Evolutionary conservation across 1,140 invertebrate species (phyloP), one percentile per base, ranked within the genome.

Genomic region (Drosophila nasuta): DNA sequence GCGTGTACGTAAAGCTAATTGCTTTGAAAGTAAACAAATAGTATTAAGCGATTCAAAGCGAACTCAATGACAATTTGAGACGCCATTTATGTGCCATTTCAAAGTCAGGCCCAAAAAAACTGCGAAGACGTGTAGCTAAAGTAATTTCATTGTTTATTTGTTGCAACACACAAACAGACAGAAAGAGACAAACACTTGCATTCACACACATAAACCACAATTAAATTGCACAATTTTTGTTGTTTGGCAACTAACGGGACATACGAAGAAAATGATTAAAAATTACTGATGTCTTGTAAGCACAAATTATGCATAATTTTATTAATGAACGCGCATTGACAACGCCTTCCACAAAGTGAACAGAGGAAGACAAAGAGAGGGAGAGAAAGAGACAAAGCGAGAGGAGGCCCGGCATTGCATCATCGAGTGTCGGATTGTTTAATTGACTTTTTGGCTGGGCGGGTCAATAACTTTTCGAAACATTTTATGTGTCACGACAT

Each of bases 401-500:
- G 25, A 11, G 30, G 15, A 8, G 52, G 30, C 33, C 8, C 13
- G 52, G 15, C 51, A 75, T 80, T 85, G 68, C 74, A 75, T 80
- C 75, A 80, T 48, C 74, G 52, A 8, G 8, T 17, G 56, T 48
- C 64, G 57, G 35, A 75, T 70, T 63, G 59, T 28, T 62, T 78
- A 85, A 85, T 85, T 85, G 75, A 82, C 80, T 71, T 49, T 52
- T 75, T 46, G 15, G 4, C 41, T 52, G 20, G 71, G 58, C 71
- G 73, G 82, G 82, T 85, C 82, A 85, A 85, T 79, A 86, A 86
- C 82, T 60, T 60, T 72, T 45, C 13, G 13, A 56, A 48, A 48
- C 57, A 60, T 25, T 46, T 48, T 38, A 51, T 68, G 71, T 74
- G 56, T 41, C 71, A 83, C 79, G 68, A 64, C 65, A 73, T 85